phyloP scores from a whole-genome alignment of 92 coral and sea anemone species.

The Muricea muricata region DNA sequence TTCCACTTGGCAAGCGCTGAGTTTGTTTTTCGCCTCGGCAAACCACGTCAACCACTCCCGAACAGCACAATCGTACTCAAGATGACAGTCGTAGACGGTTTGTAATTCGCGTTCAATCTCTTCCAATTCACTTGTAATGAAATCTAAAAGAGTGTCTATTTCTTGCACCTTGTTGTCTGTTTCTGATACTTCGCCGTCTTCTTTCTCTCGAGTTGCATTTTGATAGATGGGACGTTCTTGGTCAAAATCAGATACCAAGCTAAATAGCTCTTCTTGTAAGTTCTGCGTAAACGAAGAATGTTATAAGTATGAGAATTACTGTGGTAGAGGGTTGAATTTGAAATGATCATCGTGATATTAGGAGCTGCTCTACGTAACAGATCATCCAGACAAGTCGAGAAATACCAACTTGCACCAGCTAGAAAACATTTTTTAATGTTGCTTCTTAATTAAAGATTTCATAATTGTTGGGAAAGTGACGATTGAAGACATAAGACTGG shows the following conservation, averaged over 20 bases:
- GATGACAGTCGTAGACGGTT: conserved; percentile 82
- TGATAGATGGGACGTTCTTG: neutral
- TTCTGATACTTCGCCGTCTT: neutral
- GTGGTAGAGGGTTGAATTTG: too few relatives aligned
- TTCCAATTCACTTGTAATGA: conserved; percentile 6
- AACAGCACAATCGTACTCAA: conserved; percentile 77
- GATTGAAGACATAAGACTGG: too few relatives aligned
- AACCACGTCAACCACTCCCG: conserved; percentile 98
- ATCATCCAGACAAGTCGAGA: too few relatives aligned
- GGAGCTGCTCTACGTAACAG: too few relatives aligned
- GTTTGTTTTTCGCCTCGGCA: conserved; percentile 83
- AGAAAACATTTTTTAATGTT: too few relatives aligned
- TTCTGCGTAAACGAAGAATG: neutral
- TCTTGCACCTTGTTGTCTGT: conserved; percentile 3
- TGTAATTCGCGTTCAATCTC: conserved; percentile 72
- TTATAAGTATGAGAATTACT: too few relatives aligned
- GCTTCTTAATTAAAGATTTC: too few relatives aligned
- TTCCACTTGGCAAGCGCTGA: conserved; percentile 73
- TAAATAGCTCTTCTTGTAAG: conserved; percentile 1
- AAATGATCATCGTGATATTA: too few relatives aligned
- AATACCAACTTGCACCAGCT: too few relatives aligned
- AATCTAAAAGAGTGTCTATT: conserved; percentile 15
- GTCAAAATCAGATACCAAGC: neutral
- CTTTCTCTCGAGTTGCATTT: neutral
- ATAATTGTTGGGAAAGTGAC: too few relatives aligned